phyloP scores from a whole-genome alignment of 2,113 vertebrate species.

The Entelurus aequoreus region DNA sequence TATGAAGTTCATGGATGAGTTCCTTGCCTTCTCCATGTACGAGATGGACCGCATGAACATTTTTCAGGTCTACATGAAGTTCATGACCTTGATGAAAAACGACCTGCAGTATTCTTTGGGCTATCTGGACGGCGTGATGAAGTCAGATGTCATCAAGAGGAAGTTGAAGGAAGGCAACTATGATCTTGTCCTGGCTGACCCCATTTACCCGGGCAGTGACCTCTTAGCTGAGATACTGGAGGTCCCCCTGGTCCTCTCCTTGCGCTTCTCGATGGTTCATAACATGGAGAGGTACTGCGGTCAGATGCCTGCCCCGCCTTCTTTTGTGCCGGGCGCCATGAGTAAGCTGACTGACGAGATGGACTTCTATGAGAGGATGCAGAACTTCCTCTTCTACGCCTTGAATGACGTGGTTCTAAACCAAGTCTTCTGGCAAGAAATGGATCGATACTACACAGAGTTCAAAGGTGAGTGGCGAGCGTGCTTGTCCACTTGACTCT shows the following conservation, averaged over 20 bases:
- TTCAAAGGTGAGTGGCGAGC: conserved; percentile 54
- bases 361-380: conserved; percentile 63
- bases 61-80: conserved; percentile 36
- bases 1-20: conserved; percentile 17
- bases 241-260: conserved; percentile 58
- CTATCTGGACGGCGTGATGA: conserved; percentile 55
- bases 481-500: no score
- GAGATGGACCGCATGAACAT: conserved; percentile 52
- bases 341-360: conserved; percentile 70
- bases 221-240: conserved; percentile 59
- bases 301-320: conserved; percentile 63
- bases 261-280: conserved; percentile 55
- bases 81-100: neutral
- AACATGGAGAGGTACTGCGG: conserved; percentile 60
- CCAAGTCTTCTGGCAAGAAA: conserved; percentile 1
- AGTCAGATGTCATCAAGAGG: conserved; percentile 50
- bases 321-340: conserved; percentile 62
- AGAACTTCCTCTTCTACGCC: conserved; percentile 55
- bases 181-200: conserved; percentile 64
- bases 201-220: conserved; percentile 54
- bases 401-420: conserved; percentile 47
- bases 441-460: conserved; percentile 65
- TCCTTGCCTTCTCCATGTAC: conserved; percentile 49
- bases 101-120: conserved; percentile 8
- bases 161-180: conserved; percentile 59